phyloP scores from a whole-genome alignment of 2,888 invertebrate species.

The Oxyscelio sp. region DNA sequence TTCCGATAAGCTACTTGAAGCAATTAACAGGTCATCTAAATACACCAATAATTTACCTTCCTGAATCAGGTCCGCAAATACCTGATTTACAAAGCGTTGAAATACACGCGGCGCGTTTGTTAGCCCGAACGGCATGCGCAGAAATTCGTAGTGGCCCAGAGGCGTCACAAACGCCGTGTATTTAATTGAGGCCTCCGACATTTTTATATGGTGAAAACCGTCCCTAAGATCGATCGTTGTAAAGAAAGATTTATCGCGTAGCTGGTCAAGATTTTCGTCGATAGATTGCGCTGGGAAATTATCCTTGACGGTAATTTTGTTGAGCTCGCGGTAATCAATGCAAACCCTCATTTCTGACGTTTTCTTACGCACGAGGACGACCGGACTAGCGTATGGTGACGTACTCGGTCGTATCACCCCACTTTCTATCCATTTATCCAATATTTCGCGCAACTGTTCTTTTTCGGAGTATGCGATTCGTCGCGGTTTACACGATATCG shows the following conservation, averaged over 20 bases:
- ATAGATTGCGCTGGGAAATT: no score
- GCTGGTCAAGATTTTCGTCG: conserved; percentile 1
- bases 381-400: no score
- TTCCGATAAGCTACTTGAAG: background rate
- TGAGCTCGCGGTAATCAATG: no score
- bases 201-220: background rate
- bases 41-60: conserved; percentile 3
- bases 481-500: no score
- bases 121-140: conserved; percentile 7
- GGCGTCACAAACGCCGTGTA: conserved; percentile 12
- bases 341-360: no score
- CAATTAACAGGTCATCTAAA: conserved; percentile 7
- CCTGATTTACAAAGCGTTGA: background rate
- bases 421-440: no score
- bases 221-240: background rate
- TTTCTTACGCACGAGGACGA: no score
- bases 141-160: conserved; percentile 8
- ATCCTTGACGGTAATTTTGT: no score
- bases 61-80: conserved; percentile 2
- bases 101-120: no score
- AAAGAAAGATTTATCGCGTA: background rate
- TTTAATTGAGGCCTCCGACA: background rate
- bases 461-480: no score
- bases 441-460: no score
- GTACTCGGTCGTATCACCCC: no score